Evolutionary conservation across 2,113 vertebrate genomes (phyloP).

Genomic region (Myotis brandtii): DNA sequence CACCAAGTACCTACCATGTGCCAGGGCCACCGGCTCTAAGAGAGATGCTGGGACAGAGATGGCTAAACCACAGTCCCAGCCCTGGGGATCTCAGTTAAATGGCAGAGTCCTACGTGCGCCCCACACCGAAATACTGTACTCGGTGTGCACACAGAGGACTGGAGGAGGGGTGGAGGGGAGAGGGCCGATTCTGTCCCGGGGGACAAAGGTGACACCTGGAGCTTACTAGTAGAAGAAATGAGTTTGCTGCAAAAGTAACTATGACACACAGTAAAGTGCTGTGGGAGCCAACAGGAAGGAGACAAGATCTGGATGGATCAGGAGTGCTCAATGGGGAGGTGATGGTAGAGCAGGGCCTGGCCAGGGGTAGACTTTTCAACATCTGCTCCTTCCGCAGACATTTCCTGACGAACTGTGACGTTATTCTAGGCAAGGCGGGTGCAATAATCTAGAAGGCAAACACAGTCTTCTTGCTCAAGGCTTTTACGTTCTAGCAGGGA

Average conservation of each 20-base stretch:
- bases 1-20: background rate
- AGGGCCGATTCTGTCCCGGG: background rate
- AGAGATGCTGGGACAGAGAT: background rate
- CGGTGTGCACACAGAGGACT: background rate
- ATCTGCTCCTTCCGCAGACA: background rate
- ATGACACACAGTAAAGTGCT: background rate
- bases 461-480: background rate
- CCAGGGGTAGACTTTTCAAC: background rate
- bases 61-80: background rate
- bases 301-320: background rate
- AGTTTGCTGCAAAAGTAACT: background rate
- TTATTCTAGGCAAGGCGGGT: background rate
- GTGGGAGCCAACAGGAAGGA: background rate
- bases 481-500: background rate
- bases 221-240: background rate
- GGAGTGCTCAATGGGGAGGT: background rate
- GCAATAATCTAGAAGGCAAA: background rate
- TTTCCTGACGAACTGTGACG: background rate
- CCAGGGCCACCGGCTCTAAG: background rate
- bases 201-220: background rate
- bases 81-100: background rate
- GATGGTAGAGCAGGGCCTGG: background rate
- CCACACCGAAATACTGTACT: rapidly evolving
- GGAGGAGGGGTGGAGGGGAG: background rate
- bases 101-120: no score